Base-by-base conservation (phyloP, 2,888 invertebrate genomes). In the Agonopterix subpropinquella region DNA sequence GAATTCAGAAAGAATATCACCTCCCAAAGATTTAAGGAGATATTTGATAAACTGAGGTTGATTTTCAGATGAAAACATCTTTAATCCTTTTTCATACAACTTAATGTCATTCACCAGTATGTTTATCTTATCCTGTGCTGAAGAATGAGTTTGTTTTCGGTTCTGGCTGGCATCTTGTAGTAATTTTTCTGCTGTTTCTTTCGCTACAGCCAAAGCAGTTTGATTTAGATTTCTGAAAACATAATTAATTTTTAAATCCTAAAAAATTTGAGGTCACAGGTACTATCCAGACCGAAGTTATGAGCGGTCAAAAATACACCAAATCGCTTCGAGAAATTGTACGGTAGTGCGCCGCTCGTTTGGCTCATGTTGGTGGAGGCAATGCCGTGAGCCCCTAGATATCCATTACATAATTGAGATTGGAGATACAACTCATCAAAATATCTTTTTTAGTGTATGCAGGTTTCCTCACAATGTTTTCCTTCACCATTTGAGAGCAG, bases 91-190 rank as follows among this genome's bases (percentile, higher is more conserved):
- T 60, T 95, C 94, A 75, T 94, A 96, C 37, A 95, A 81, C 60
- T 94, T 91, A 36, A 96, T 91, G 66, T 96, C 94, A 55, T 92
- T 91, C 8, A 94, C 78, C 47, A 96, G 81, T 47, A 92, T 90
- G 68, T 95, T 95, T 2, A 98, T 86, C 70, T 94, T 95, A 62
- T 97, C 95, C 78, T 96, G 95, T 39, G 96, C 85, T 49, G 94
- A 93, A 4, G 93, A 92, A 74, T 95, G 95, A 1, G 93, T 94
- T 73, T 95, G 95, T 58, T 95, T 91, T 57, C 94, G 83, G 65
- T 82, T 89, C 55, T 92, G 91, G 56, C 92, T 92, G 8, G 92
- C 90, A 69, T 92, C 91, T 60, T 94, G 92, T n/a, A 94, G 85
- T 11, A 93, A 91, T 52, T 93, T 92, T 57, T 95, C 93, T 51